phyloP scores from a whole-genome alignment of 2,797 vertebrate genomes.

The Pantherophis vulpinus region DNA sequence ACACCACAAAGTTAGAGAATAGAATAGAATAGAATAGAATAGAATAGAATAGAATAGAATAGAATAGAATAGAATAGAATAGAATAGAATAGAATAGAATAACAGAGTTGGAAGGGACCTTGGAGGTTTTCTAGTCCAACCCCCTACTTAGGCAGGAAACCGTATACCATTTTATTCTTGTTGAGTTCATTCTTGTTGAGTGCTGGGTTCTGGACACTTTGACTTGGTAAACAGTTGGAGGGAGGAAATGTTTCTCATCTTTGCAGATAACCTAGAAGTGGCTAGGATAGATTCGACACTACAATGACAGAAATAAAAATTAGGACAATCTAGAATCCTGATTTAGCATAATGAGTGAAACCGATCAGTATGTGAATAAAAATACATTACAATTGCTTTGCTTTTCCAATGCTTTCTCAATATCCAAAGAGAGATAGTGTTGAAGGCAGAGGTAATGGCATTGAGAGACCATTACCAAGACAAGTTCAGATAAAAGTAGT shows the following conservation, averaged over 20 bases:
- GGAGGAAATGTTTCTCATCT: not conserved
- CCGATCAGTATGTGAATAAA: not conserved
- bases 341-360: not conserved
- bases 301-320: not conserved
- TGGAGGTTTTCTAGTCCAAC: too few relatives aligned
- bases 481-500: not conserved
- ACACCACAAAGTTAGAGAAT: too few relatives aligned
- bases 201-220: not conserved
- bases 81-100: too few relatives aligned
- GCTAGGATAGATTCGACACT: not conserved
- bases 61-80: too few relatives aligned
- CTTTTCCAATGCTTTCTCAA: not conserved
- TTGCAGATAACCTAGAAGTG: not conserved
- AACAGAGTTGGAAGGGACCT: too few relatives aligned
- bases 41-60: too few relatives aligned
- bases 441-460: not conserved
- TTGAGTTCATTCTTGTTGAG: not conserved
- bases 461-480: not conserved
- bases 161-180: too few relatives aligned
- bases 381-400: not conserved
- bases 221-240: not conserved
- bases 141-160: too few relatives aligned
- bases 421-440: not conserved
- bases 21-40: too few relatives aligned
- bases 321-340: not conserved